A percentile compares a stretch with the other conserved stretches of the same genome.
Conservation (phyloP, 2,797 vertebrate species). For the Carapus acus region DNA sequence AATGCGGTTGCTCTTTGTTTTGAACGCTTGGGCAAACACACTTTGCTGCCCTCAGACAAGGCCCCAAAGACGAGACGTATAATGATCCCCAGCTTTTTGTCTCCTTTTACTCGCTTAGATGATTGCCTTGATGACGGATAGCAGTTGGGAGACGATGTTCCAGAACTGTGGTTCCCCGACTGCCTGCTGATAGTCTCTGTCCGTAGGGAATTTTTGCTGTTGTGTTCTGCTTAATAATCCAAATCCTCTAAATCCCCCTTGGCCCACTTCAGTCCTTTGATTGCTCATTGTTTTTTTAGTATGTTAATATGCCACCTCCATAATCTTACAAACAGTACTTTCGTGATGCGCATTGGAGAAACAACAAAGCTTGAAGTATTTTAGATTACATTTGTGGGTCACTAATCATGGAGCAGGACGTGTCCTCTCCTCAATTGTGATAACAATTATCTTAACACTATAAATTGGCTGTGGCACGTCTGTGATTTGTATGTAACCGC, state of each 20-base stretch:
- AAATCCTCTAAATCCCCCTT: constrained; percentile 68
- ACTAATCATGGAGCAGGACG: constrained; percentile 52
- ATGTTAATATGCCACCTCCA: constrained; percentile 60
- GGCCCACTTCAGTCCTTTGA: constrained; percentile 66
- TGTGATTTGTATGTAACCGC: constrained; percentile 1
- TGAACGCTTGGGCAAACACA: constrained; percentile 31
- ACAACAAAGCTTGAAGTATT: constrained; percentile 44
- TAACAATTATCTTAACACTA: constrained; percentile 25
- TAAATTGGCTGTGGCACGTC: constrained; percentile 16
- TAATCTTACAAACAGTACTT: constrained; percentile 56
- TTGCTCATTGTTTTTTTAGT: constrained; percentile 69
- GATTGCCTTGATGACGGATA: constrained; percentile 59
- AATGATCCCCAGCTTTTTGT: constrained; percentile 49
- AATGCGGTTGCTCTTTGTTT: constrained; percentile 7
- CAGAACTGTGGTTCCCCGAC: constrained; percentile 57
- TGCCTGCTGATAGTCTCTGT: constrained; percentile 43
- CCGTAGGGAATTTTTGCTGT: constrained; percentile 58
- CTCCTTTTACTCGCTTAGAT: constrained; percentile 52
- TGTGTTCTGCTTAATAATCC: constrained; percentile 74
- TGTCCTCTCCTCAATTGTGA: constrained; percentile 36
- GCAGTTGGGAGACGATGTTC: constrained; percentile 61
- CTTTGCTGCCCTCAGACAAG: constrained; percentile 17
- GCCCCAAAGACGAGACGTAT: constrained; percentile 13
- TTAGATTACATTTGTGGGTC: constrained; percentile 57
- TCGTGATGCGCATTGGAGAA: constrained; percentile 33